Base-by-base conservation (phyloP, 2,888 invertebrate genomes). In the Aplocera efformata region DNA sequence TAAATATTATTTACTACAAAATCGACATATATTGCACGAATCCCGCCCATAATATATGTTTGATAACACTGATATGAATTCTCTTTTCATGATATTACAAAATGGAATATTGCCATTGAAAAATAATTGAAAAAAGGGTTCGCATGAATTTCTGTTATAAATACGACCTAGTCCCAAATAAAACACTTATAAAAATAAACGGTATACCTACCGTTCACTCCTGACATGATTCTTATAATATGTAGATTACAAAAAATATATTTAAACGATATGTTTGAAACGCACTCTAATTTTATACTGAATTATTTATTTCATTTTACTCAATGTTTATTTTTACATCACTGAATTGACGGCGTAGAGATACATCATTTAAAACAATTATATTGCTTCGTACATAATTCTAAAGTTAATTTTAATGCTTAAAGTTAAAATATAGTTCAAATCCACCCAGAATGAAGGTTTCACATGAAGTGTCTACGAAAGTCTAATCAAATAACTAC, bases 261-360 rank as follows among this genome's bases (percentile, higher is more conserved):
- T 37, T 41, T 28, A 33, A 31, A 29, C 22, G 25, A 45, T 39
- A 39, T 37, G 38, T 35, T 31, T 40, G 10, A 11, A 28, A 40
- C 28, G 20, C 27, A 17, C 10, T 39, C 22, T 44, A 31, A 33
- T 53, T 45, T 34, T 34, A 50, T 76, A 73, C 53, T 70, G 68
- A 71, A 58, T 67, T 63, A 53, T 47, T 61, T 66, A 67, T 69
- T 73, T 65, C 63, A 67, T 62, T 64, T 72, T 67, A 72, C 60
- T 62, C 56, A 77, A 76, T 69, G 53, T 77, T 78, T 41, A 45
- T 37, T 80, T 76, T 79, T 85, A 85, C 79, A 85, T 74, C 76
- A 77, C 79, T 78, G 77, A 88, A 86, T 88, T 88, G 86, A 86
- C 86, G 79, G 83, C 75, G 86, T 86, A 85, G 85, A 88, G 85